A percentile compares a stretch with the other conserved stretches of the same genome.
phyloP scores from a whole-genome alignment of 2,113 vertebrate genomes.

The Oceanodroma tethys region DNA sequence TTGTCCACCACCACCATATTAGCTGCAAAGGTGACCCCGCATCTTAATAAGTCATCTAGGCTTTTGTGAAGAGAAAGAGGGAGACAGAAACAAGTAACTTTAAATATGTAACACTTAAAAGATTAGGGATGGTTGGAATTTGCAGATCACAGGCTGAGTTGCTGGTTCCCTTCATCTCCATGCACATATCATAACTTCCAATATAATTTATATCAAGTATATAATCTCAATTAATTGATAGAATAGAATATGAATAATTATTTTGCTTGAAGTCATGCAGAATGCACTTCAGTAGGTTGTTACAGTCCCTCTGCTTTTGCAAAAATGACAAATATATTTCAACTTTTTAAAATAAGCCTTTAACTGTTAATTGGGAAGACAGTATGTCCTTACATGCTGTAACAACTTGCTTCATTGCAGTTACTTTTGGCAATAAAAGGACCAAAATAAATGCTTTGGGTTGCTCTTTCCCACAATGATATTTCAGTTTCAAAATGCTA shows the following conservation, averaged over 20 bases:
- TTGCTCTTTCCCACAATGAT: background rate
- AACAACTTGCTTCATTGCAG: background rate
- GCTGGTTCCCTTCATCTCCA: background rate
- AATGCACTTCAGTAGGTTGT: background rate
- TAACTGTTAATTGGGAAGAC: background rate
- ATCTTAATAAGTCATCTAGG: conserved; percentile 93
- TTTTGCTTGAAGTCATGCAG: background rate
- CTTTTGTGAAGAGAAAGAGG: conserved; percentile 75
- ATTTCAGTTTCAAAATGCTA: background rate
- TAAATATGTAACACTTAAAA: background rate
- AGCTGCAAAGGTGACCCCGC: conserved; percentile 95
- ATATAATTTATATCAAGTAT: background rate
- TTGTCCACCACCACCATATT: conserved; percentile 98
- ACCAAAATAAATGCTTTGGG: background rate
- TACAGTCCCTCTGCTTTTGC: background rate
- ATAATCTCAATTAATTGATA: background rate
- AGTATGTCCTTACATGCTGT: background rate
- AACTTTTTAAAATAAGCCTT: background rate
- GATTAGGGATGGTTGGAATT: background rate
- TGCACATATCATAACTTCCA: background rate
- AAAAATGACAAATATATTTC: background rate
- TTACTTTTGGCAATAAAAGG: background rate
- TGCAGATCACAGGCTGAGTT: background rate
- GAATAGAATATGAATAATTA: background rate
- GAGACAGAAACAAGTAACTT: conserved; percentile 23